Conservation (phyloP, 2,888 invertebrate genomes). For the Ormia ochracea region DNA sequence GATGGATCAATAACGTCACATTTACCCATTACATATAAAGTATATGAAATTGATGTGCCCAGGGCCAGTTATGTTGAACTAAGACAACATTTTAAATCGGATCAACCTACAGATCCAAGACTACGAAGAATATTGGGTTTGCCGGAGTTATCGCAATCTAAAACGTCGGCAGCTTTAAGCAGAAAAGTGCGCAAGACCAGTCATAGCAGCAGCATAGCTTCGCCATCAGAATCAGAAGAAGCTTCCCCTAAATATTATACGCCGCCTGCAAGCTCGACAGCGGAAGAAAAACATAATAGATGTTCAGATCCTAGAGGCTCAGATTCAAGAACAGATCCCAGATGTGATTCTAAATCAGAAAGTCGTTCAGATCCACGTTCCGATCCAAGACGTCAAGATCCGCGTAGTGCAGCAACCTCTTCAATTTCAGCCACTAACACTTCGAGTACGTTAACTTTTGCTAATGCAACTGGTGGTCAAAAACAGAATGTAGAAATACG, state of each 20-base stretch:
- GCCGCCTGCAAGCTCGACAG: constrained; percentile 57
- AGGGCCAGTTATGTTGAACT: constrained; percentile 86
- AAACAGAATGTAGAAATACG: constrained; percentile 79
- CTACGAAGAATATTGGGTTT: constrained; percentile 83
- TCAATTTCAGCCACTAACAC: constrained; percentile 24
- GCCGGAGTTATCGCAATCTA: constrained; percentile 75
- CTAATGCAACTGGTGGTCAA: constrained; percentile 64
- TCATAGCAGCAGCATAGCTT: constrained; percentile 67
- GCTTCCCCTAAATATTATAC: constrained; percentile 64
- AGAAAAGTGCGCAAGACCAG: constrained; percentile 64
- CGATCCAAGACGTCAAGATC: constrained; percentile 74
- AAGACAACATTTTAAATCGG: constrained; percentile 83
- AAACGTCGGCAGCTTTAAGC: constrained; percentile 57
- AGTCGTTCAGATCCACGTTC: constrained; percentile 65
- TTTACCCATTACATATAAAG: constrained; percentile 84
- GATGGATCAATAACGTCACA: constrained; percentile 89
- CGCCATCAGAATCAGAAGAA: constrained; percentile 67
- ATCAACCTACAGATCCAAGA: constrained; percentile 85
- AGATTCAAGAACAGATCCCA: constrained; percentile 22
- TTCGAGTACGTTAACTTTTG: neutral
- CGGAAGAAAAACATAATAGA: constrained; percentile 48
- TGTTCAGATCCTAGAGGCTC: constrained; percentile 19
- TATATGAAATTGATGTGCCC: constrained; percentile 81
- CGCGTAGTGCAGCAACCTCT: constrained; percentile 41
- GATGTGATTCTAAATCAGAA: constrained; percentile 15